Base-by-base conservation (phyloP, 2,888 invertebrate species). In the Noctua janthe region DNA sequence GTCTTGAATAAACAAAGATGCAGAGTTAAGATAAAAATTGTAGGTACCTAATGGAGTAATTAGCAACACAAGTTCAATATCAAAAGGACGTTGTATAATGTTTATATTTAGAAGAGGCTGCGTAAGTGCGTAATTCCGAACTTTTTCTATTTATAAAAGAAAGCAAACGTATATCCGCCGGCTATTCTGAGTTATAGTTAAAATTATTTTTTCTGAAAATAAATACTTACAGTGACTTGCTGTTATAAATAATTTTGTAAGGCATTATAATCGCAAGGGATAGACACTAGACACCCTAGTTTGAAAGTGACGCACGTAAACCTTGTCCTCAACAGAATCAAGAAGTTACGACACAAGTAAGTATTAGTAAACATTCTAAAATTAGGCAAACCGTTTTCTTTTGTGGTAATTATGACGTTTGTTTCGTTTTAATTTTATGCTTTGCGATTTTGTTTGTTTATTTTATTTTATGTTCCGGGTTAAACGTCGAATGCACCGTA, bases 1-100 rank as follows among this genome's bases (percentile, higher is more conserved):
- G 73, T 86, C 78, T 88, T 87, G 74, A 80, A 73, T 39, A 62
- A 64, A 17, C 59, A 72, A 71, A 75, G 47, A 85, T 85, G 64
- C 67, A 70, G 69, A 85, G 75, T 69, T 75, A 56, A 76, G 67
- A 78, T 74, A 62, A 62, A 47, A 74, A 59, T n/a, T 69, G 35
- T 84, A 84, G 54, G 23, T 76, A n/a, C n/a, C n/a, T n/a, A 62
- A 62, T 49, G 51, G n/a, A 62, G 51, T 67, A 66, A 56, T 66
- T 76, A 51, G 39, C 81, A 81, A 75, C 23, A 81, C 47, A 11
- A 29, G 39, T 47, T 81, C 35, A 39, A 81, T 81, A 66, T 47
- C 29, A 62, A 39, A 67, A 71, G n/a, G n/a, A 43, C 66, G 49
- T 51, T 29, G 6, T 23, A n/a, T 67, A 43, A 49, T 76, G 43